Base-by-base conservation (phyloP, 2,113 vertebrate genomes). In the Mohoua ochrocephala region DNA sequence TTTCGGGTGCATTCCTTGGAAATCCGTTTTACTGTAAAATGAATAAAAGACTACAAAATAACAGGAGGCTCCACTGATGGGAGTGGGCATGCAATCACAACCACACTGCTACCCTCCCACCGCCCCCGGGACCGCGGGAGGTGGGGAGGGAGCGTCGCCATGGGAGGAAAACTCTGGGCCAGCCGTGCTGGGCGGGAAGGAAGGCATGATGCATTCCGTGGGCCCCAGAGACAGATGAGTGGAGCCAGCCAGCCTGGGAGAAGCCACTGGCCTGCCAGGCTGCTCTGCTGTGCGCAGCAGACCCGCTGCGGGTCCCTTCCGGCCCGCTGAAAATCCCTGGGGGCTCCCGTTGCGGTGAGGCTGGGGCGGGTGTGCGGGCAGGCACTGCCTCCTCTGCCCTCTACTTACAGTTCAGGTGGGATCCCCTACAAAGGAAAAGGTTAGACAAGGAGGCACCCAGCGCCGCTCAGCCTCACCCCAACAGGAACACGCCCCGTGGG, bases 21-120 rank as follows among this genome's bases (percentile, higher is more conserved):
- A 99, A 99, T 99, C 99, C 99, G 99, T 99, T 99, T 99, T 99
- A 99, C 99, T 99, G 99, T 99, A 99, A 99, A 99, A 99, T 99
- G 99, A 99, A 99, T 99, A 99, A 98, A 99, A 99, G 98, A 99
- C 99, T 99, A 99, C 99, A 99, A 99, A 99, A 99, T 99, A 99
- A 99, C 99, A 99, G 98, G 98, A 99, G 98, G 98, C 98, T 99
- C 99, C 98, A 98, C 89, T 97, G 98, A 98, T 96, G 75, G 98
- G 98, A 97, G 98, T 98, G 98, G 98, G 97, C 99, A 99, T 99
- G 99, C 99, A 99, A 99, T 98, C 98, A 97, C 96, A 98, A 97
- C 98, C 97, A 97, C 97, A 88, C 96, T 96, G 91, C 95, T 89
- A 4, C 88, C 84, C 95, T 90, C 94, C 97, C 96, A 17, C 96